Conservation (phyloP, 1,140 invertebrate species). For the Pseudomyrmex gracilis region DNA sequence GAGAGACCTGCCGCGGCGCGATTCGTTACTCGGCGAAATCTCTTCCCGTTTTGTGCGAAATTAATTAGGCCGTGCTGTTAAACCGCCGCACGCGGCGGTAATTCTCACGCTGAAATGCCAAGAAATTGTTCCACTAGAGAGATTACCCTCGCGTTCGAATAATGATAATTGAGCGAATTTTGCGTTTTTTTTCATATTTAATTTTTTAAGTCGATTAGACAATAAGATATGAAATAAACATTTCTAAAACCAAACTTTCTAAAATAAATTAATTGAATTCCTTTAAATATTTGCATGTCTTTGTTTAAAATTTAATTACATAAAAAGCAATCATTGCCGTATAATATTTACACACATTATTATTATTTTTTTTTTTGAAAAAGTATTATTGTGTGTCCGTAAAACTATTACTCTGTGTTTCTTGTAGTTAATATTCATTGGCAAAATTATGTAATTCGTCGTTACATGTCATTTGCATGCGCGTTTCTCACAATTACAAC, state of each 20-base stretch:
- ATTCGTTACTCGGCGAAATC: slow-evolving; percentile 28
- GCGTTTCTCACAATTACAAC: background rate
- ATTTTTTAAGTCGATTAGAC: background rate
- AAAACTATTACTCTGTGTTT: too few relatives aligned
- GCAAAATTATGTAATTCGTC: background rate
- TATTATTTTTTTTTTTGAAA: background rate
- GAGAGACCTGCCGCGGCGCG: background rate
- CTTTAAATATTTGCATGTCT: background rate
- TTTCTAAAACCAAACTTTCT: background rate
- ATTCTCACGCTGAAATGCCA: slow-evolving; percentile 2
- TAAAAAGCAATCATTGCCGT: background rate
- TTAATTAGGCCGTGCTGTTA: slow-evolving; percentile 30
- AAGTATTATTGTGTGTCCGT: too few relatives aligned
- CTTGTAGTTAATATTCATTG: too few relatives aligned
- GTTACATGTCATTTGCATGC: background rate
- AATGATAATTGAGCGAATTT: slow-evolving; percentile 1
- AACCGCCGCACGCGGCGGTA: background rate
- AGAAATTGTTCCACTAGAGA: background rate
- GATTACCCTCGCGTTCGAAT: slow-evolving; percentile 4
- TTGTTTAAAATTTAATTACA: slow-evolving; percentile 1
- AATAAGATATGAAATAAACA: background rate
- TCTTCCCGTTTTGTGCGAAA: slow-evolving; percentile 1
- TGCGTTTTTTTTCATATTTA: background rate
- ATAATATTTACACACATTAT: background rate
- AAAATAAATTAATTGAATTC: background rate